phyloP scores from a whole-genome alignment of 2,888 invertebrate species.

The Trichopoda pennipes region DNA sequence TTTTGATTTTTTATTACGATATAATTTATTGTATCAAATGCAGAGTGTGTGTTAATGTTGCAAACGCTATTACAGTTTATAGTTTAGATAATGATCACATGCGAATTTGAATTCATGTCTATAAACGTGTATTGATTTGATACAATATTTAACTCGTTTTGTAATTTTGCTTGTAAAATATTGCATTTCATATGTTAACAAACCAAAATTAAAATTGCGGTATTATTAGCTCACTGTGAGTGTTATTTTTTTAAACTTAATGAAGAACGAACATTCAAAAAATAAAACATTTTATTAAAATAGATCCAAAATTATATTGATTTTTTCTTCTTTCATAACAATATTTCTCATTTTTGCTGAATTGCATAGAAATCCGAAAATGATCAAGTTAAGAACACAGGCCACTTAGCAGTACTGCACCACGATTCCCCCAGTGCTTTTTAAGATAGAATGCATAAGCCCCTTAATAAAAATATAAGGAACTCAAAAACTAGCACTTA shows the following conservation, averaged over 20 bases:
- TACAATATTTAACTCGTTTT: conserved; percentile 14
- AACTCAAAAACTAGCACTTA: too few species aligned
- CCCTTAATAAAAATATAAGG: too few species aligned
- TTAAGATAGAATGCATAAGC: too few species aligned
- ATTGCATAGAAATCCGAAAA: too few species aligned
- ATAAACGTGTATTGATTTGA: conserved; percentile 55
- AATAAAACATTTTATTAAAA: too few species aligned
- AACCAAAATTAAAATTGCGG: background rate
- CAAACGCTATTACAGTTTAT: conserved; percentile 42
- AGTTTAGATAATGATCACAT: conserved; percentile 52
- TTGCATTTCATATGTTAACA: background rate
- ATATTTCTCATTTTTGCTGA: too few species aligned
- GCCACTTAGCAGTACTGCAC: too few species aligned
- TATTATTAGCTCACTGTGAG: background rate
- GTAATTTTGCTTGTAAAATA: background rate
- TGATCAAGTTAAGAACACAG: too few species aligned
- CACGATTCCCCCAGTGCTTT: too few species aligned
- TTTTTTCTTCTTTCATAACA: too few species aligned
- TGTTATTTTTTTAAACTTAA: background rate
- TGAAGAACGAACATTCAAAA: too few species aligned
- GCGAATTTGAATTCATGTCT: conserved; percentile 54
- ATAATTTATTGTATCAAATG: conserved; percentile 45
- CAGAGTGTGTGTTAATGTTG: conserved; percentile 1
- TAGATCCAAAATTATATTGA: too few species aligned
- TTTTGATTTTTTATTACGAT: conserved; percentile 22